Evolutionary conservation across 2,113 vertebrate genomes (phyloP).

Genomic region (Tyrannus savana): DNA sequence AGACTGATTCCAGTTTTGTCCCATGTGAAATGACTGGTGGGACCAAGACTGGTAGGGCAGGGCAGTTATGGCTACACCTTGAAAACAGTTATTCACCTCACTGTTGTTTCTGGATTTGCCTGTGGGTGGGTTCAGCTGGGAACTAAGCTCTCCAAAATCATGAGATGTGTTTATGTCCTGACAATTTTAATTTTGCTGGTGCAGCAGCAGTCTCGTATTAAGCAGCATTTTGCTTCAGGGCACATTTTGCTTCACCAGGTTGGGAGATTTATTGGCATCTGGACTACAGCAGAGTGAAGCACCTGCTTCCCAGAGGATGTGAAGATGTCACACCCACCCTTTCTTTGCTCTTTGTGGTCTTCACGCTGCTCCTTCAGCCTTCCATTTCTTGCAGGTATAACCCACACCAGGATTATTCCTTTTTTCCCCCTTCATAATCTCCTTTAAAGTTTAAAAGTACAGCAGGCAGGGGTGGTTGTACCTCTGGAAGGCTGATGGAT

Average conservation of each 20-base stretch:
- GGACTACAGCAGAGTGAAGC: not conserved
- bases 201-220: not conserved
- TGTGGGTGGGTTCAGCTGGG: not conserved
- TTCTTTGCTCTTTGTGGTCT: not conserved
- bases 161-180: not conserved
- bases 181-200: not conserved
- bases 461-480: not conserved
- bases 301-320: not conserved
- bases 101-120: not conserved
- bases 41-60: not conserved
- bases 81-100: not conserved
- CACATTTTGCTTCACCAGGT: not conserved
- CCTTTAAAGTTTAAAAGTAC: not conserved
- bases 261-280: not conserved
- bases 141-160: not conserved
- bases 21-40: not conserved
- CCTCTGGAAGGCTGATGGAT: not conserved
- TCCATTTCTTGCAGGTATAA: not conserved
- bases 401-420: not conserved
- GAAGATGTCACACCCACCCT: not conserved
- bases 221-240: not conserved
- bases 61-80: not conserved
- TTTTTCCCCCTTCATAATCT: accelerated
- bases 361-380: not conserved
- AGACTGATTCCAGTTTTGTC: not conserved